These are phyloP conservation scores for Brachyhypopomus occidentalis DNA, from an alignment of 2,113 vertebrate species.

Conservation along the genomic window DNA sequence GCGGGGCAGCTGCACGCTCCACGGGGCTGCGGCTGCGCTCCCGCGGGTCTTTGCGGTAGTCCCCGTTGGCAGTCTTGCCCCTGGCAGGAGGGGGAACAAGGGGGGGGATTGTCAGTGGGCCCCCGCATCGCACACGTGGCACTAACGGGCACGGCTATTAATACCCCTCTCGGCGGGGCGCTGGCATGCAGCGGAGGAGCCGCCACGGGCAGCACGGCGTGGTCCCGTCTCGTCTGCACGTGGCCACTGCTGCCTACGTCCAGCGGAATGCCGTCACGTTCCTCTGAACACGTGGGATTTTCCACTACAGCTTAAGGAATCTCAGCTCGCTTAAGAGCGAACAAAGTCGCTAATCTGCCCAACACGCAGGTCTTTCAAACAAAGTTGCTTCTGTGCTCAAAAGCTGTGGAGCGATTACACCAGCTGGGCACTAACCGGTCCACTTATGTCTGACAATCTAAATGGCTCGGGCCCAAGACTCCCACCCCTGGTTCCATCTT, in stretches of 20 bases:
- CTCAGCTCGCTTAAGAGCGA: background rate
- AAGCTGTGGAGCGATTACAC: background rate
- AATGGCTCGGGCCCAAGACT: conserved; percentile 27
- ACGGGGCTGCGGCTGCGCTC: conserved; percentile 91
- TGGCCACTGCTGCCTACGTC: background rate
- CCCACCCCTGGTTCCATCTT: conserved; percentile 36
- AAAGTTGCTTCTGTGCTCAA: background rate
- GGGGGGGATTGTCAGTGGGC: conserved; percentile 20
- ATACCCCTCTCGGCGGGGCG: conserved; percentile 22
- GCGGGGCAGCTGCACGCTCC: conserved; percentile 79
- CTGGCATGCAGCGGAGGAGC: conserved; percentile 11
- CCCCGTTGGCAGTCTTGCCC: conserved; percentile 88
- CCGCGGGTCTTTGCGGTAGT: conserved; percentile 88
- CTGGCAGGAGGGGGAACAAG: conserved; percentile 61
- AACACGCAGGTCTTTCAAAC: background rate
- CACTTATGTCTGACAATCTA: conserved; percentile 6
- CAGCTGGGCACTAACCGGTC: background rate
- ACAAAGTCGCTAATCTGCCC: background rate
- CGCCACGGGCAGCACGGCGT: background rate
- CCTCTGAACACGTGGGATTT: conserved; percentile 9
- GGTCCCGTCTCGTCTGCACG: conserved; percentile 24
- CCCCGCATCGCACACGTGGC: background rate
- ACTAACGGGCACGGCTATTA: conserved; percentile 40
- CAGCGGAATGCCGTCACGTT: conserved; percentile 23
- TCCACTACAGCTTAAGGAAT: background rate